phyloP scores from a whole-genome alignment of 1,140 invertebrate species.

The Drosophila obscura region DNA sequence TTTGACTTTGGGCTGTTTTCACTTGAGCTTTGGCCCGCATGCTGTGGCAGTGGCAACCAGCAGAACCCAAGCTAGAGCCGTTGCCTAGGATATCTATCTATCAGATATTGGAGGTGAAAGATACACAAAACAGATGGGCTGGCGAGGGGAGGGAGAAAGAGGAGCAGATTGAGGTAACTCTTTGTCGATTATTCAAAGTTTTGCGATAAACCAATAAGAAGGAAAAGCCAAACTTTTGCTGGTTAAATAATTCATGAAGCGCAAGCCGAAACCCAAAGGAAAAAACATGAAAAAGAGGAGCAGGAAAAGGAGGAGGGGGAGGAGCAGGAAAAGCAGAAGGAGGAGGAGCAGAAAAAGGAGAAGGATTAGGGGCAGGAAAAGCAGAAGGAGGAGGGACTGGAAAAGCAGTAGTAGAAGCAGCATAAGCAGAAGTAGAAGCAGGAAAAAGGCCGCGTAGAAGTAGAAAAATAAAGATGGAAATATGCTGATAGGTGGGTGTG shows the following conservation, averaged over 20 bases:
- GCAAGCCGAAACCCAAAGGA: neutral
- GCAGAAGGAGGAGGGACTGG: neutral
- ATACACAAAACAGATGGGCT: neutral
- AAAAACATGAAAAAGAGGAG: neutral
- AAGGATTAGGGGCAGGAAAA: neutral
- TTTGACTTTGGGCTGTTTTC: constrained; percentile 51
- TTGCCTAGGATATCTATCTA: neutral
- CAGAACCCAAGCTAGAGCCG: neutral
- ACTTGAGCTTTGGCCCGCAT: constrained; percentile 5
- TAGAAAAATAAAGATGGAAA: neutral
- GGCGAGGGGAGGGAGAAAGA: too few species aligned
- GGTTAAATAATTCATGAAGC: constrained; percentile 31
- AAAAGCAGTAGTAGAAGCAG: neutral
- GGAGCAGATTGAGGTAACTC: neutral
- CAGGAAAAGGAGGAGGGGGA: neutral
- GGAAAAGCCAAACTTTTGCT: constrained; percentile 21
- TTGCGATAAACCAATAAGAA: constrained; percentile 37
- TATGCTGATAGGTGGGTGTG: neutral
- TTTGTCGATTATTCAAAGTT: constrained; percentile 48
- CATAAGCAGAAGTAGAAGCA: neutral
- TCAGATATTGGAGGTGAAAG: too few species aligned
- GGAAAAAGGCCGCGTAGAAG: neutral
- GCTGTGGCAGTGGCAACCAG: neutral
- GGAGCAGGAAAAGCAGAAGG: neutral
- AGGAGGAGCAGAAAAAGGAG: neutral